Evolutionary conservation across 2,797 vertebrate species (phyloP), one percentile per base, ranked within the genome.

Genomic region (Mormyrus hasselquistii): DNA sequence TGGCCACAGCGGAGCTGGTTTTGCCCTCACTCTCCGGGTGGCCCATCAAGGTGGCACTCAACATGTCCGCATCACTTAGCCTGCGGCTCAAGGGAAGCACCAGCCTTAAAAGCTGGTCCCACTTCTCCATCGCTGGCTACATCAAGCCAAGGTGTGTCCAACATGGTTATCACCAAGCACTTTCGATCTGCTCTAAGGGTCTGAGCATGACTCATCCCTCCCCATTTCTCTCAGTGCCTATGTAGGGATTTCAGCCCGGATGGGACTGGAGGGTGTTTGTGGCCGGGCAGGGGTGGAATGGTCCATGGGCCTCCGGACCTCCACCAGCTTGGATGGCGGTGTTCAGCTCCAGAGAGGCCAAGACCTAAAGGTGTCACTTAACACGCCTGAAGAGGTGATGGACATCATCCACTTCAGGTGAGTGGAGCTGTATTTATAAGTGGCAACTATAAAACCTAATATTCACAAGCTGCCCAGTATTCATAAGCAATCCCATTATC

Each of bases 1-100:
- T 97, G 91, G 93, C 95, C 90, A 89, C 93, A 1, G 96, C 97
- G 85, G 95, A 97, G 87, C 89, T 97, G 88, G 90, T 94, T 29
- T 95, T 99, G 89, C 97, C 97, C 0, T 95, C 96, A 82, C 91
- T 97, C 91, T 97, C 97, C 25, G 97, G 97, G 57, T 91, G 98
- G 91, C 97, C 96, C 4, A 29, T 97, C 92, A 96, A 93, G 76
- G 90, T 98, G 90, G 94, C 92, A 89, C 8, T 97, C 90, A 97
- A 97, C 89, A 93, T 96, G 90, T 97, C 96, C 0, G 95, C 96
- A 8, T 92, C 96, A 12, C 82, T 96, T 53, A 96, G 94, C 0
- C 55, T 98, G 88, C 94, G 91, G 89, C 90, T 97, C 82, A 96
- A 96, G 93, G 97, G 97, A 65, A 95, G 91, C 19, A 38, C 95